Evolutionary conservation across 2,113 vertebrate genomes (phyloP), one percentile per base, ranked within the genome.

Genomic region (Bucco capensis): DNA sequence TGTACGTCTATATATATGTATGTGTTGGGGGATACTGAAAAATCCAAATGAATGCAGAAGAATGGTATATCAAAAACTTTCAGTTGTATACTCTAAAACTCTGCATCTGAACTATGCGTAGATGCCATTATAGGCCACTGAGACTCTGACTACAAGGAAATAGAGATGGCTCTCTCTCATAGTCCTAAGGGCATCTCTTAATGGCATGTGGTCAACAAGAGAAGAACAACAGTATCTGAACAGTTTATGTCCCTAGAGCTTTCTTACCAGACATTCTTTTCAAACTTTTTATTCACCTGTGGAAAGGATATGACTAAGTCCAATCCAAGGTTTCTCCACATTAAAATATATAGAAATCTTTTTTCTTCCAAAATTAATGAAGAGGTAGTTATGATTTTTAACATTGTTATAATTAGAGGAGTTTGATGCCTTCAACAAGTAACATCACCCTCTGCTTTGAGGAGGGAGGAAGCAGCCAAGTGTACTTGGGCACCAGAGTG

Each of bases 401-500:
- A 83, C 53, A 58, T 27, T 79, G 30, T 65, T 77, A 37, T 47
- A 92, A 87, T 84, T 89, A 72, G 65, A 69, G 54, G 22, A 92
- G 25, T 80, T 72, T n/a, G 15, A 54, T 65, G n/a, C 71, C 69
- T 87, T 82, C 10, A 1, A 69, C 42, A 74, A 83, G 58, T 46
- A 4, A 16, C 18, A 66, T 54, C 56, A 15, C 60, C 71, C 83
- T 91, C 62, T 42, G 25, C 12, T 53, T 90, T 79, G 80, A 67
- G 25, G 47, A 21, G 74, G 67, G 25, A 31, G 24, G 4, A 50
- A 76, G 58, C 64, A 83, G 86, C 61, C 31, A 90, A 88, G 49
- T 69, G 61, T 35, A 24, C 70, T 89, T 61, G 88, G 94, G 83
- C 86, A 87, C 62, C 79, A 57, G 91, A 95, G 91, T 89, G 93